Evolutionary conservation across 1,140 invertebrate species (phyloP), one percentile per base, ranked within the genome.

Genomic region (Thaumatotibia leucotreta): DNA sequence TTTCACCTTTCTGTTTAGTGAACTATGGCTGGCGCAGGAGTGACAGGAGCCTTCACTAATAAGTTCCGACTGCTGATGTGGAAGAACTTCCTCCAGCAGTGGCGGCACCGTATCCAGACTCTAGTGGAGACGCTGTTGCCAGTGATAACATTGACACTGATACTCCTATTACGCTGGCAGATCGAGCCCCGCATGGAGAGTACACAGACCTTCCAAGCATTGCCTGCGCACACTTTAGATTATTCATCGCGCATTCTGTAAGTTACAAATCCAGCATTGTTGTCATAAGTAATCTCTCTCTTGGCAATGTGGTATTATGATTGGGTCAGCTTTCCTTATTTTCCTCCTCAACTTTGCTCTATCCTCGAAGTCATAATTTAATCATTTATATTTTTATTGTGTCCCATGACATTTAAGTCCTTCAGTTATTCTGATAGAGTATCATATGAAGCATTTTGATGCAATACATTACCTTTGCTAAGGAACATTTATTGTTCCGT

Each of bases 21-120:
- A 24, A 32, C 8, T 17, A 84, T 79, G 79, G 74, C 49, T 24
- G 71, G 67, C 39, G 52, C 20, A 70, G 74, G 50, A 24, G 73
- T 80, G 45, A 76, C 82, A 0, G 75, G 69, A 8, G 77, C 82
- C 0, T 80, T 75, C 50, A 82, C 74, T n/a, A n/a, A n/a, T 1
- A 92, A 91, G 79, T 94, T 95, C 76, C 74, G 84, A 3, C 90
- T 97, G 27, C 84, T 98, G 14, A 92, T 97, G 76, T 97, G 97
- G 96, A 98, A 98, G 86, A 97, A 97, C 79, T 96, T 95, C 91
- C 91, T 94, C 8, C 92, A 97, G 20, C 95, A 97, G 88, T 94
- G 93, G 87, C 92, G 96, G 64, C 95, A 95, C 83, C 94, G 94
- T 35, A 70, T 93, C 39, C 95, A 96, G 77, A 93, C 96, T 2